Evolutionary conservation across 1,140 invertebrate genomes (phyloP).

Genomic region (Pollicipes pollicipes): DNA sequence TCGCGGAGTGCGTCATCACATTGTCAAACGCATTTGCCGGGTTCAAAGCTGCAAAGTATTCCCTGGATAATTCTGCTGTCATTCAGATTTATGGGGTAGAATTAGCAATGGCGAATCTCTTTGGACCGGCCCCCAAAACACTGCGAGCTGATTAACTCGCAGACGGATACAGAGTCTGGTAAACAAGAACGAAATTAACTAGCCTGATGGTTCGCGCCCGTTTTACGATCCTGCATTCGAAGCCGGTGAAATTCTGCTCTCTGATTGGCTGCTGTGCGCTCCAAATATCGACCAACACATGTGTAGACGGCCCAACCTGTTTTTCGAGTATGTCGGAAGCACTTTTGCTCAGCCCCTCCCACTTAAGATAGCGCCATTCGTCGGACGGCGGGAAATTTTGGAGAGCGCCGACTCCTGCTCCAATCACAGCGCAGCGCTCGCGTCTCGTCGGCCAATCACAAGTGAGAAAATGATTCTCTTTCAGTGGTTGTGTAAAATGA

Average conservation of each 20-base stretch:
- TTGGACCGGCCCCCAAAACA: neutral
- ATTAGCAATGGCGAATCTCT: neutral
- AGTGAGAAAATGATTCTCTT: neutral
- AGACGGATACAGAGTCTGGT: neutral
- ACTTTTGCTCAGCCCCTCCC: neutral
- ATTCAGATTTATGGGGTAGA: neutral
- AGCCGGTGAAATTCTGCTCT: neutral
- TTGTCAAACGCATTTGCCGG: neutral
- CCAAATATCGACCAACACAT: neutral
- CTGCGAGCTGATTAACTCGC: neutral
- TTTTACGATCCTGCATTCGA: neutral
- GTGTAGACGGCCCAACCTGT: neutral
- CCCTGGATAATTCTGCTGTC: neutral
- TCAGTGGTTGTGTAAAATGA: neutral
- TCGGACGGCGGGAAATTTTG: neutral
- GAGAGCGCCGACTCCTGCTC: neutral
- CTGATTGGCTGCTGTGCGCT: neutral
- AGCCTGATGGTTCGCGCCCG: neutral
- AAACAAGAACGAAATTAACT: slow-evolving; percentile 2
- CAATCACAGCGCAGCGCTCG: neutral
- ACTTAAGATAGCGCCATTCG: neutral
- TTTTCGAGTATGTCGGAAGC: neutral
- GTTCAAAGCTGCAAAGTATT: neutral
- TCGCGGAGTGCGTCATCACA: neutral
- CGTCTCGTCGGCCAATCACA: neutral